phyloP scores from a whole-genome alignment of 2,797 vertebrate genomes.

The Poeciliopsis turneri region DNA sequence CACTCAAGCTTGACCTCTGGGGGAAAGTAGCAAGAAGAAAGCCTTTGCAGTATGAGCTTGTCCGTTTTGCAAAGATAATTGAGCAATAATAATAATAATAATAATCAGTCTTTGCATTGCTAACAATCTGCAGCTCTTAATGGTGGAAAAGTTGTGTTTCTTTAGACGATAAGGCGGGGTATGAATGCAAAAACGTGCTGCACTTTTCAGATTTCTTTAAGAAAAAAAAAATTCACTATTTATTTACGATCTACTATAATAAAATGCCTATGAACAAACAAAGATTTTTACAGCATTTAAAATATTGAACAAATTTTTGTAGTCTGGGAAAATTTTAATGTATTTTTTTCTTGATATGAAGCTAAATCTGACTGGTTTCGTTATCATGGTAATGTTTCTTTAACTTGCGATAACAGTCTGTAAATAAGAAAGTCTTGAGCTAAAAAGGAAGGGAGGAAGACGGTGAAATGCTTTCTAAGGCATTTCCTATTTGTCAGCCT shows the following conservation, averaged over 20 bases:
- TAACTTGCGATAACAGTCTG: slow-evolving; percentile 3
- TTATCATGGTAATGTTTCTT: neutral
- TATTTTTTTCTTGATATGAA: neutral
- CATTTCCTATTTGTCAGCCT: slow-evolving; percentile 66
- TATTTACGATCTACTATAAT: neutral
- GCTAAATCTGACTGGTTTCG: neutral
- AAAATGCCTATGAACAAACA: neutral
- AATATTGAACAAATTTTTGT: neutral
- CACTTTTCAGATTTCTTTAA: neutral
- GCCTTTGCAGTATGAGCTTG: neutral
- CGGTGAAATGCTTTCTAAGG: slow-evolving; percentile 31
- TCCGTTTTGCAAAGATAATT: no score
- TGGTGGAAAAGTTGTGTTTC: neutral
- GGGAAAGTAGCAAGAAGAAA: neutral
- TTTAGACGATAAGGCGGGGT: neutral
- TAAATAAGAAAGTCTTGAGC: slow-evolving; percentile 16
- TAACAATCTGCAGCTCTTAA: neutral
- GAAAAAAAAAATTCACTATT: neutral
- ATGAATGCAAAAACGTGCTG: neutral
- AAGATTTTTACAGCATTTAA: neutral
- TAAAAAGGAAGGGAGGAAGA: slow-evolving; percentile 55
- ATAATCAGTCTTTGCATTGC: no score
- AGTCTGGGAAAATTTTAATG: neutral
- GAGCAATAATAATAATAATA: no score
- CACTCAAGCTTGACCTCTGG: neutral